Conservation (phyloP, 2,888 invertebrate genomes). For the Apamea epomidion region DNA sequence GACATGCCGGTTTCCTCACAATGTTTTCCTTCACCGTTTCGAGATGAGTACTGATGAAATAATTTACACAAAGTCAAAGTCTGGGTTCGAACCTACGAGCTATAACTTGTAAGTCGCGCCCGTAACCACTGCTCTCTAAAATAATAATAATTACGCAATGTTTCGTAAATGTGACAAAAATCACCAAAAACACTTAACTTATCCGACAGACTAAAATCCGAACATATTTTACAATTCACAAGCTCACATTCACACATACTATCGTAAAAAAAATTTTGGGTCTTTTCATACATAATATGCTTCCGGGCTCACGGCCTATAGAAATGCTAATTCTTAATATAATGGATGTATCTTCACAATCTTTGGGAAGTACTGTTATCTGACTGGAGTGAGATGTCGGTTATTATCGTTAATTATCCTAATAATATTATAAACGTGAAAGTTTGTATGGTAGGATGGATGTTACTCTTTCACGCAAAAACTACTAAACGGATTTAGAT, state of each 20-base stretch:
- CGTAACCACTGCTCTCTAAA: too few species aligned
- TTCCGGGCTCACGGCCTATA: slow-evolving; percentile 27
- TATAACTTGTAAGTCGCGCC: too few species aligned
- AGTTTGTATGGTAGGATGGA: too few species aligned
- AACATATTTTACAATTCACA: slow-evolving; percentile 7
- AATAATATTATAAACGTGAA: too few species aligned
- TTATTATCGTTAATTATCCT: slow-evolving; percentile 5
- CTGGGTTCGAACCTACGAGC: too few species aligned
- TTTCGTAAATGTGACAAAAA: background rate
- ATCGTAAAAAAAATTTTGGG: background rate
- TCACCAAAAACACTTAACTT: background rate
- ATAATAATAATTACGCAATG: background rate
- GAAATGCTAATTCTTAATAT: slow-evolving; percentile 30
- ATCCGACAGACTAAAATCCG: background rate
- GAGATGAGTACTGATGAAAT: too few species aligned
- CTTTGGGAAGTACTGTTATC: slow-evolving; percentile 17
- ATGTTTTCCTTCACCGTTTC: too few species aligned
- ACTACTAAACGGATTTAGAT: too few species aligned
- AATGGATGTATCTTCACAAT: slow-evolving; percentile 13
- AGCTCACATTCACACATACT: background rate
- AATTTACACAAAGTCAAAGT: too few species aligned
- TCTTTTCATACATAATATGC: slow-evolving; percentile 17
- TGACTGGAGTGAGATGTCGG: background rate
- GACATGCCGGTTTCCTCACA: too few species aligned
- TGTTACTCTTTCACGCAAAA: too few species aligned